Evolutionary conservation across 2,888 invertebrate species (phyloP).

Genomic region (Tipula helvola): DNA sequence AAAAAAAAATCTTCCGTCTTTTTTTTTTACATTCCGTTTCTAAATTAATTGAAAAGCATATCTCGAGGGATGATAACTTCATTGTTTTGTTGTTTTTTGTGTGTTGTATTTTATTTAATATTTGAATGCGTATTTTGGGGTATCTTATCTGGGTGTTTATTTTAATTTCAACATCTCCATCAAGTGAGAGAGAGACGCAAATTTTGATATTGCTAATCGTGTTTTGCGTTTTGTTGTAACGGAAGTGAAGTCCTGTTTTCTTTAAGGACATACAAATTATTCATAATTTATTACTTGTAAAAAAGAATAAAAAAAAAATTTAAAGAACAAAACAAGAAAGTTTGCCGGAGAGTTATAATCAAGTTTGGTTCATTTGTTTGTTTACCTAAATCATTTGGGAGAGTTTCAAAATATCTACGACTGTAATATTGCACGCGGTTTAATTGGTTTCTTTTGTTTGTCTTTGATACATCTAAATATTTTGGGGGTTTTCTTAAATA

Average conservation of each 20-base stretch:
- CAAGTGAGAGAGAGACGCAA: background rate
- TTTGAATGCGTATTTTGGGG: background rate
- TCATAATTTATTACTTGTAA: background rate
- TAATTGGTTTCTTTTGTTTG: background rate
- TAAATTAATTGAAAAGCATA: background rate
- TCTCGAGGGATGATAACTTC: conserved; percentile 4
- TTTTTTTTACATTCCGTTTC: background rate
- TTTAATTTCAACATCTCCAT: background rate
- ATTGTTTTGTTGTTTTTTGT: background rate
- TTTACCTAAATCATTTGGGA: background rate
- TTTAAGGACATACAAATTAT: background rate
- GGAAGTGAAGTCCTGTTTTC: background rate
- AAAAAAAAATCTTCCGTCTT: background rate
- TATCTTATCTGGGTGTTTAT: background rate
- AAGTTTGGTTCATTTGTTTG: conserved; percentile 4
- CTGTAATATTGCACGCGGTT: background rate
- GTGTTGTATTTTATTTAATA: background rate
- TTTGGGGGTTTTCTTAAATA: background rate
- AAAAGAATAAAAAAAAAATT: background rate
- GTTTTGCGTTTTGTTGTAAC: background rate
- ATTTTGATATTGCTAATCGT: background rate
- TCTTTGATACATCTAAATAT: background rate
- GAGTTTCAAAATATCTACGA: background rate
- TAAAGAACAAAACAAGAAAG: background rate
- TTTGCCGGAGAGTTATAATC: background rate